A percentile compares a stretch with the other conserved stretches of the same genome.
Evolutionary conservation across 2,113 vertebrate species (phyloP).

Genomic region (Thalassarche chlororhynchos): DNA sequence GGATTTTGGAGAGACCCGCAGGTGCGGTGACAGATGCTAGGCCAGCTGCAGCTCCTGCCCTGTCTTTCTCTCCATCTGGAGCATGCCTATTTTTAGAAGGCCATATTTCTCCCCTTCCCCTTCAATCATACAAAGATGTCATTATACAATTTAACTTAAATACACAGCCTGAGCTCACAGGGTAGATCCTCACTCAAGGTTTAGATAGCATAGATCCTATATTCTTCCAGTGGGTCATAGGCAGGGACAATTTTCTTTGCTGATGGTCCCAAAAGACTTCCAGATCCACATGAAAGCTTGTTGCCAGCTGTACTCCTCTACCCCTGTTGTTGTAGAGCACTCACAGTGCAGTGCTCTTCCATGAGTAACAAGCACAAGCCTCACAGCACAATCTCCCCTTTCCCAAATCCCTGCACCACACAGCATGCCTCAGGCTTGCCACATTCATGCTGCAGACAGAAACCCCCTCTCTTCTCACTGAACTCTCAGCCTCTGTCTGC

Average conservation of each 20-base stretch:
- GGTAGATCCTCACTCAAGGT: background rate
- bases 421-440: background rate
- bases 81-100: background rate
- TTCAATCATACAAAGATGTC: background rate
- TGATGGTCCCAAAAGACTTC: background rate
- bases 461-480: background rate
- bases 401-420: background rate
- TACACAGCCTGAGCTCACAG: background rate
- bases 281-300: background rate
- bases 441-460: background rate
- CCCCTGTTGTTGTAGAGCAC: rapidly evolving
- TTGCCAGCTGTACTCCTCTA: background rate
- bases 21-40: background rate
- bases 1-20: background rate
- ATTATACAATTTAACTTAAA: background rate
- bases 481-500: background rate
- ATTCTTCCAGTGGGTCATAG: background rate
- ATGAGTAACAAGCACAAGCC: background rate
- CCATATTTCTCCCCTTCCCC: background rate
- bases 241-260: background rate
- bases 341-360: background rate
- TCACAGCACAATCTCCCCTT: too few species aligned
- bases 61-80: constrained; percentile 21
- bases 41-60: constrained; percentile 8
- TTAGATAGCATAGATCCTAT: background rate